Percentiles rank a stretch among this genome's conserved stretches.
Conservation (phyloP, 2,113 vertebrate genomes). For the Stegastes partitus region DNA sequence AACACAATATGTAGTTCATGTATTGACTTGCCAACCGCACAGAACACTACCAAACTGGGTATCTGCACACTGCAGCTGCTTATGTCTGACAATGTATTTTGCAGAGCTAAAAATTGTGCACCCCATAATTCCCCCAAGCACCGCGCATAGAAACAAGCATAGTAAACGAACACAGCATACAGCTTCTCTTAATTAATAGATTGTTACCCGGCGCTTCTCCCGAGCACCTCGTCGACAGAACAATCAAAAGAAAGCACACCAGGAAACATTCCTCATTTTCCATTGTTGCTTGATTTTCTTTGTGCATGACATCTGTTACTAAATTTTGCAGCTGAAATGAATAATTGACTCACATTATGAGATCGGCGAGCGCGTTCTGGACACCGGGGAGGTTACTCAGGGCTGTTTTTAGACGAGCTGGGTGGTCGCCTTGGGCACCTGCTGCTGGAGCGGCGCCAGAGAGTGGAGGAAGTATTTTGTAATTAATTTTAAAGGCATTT, state of each 20-base stretch:
- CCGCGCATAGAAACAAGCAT: not conserved
- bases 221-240: not conserved
- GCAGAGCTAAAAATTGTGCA: not conserved
- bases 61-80: conserved; percentile 19
- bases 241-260: not conserved
- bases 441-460: not conserved
- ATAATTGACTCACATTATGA: conserved; percentile 8
- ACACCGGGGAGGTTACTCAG: not conserved
- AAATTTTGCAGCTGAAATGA: conserved; percentile 19
- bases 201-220: not conserved
- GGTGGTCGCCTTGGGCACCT: not conserved
- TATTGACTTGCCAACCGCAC: conserved; percentile 6
- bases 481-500: not conserved
- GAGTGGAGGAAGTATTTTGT: not conserved
- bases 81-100: not conserved
- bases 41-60: not conserved
- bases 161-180: not conserved
- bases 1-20: conserved; percentile 2
- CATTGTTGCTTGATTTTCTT: conserved; percentile 10
- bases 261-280: not conserved
- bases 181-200: not conserved
- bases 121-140: not conserved
- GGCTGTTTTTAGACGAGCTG: not conserved
- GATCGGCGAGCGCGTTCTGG: not conserved
- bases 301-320: not conserved